Percentiles rank a stretch among this genome's conserved stretches.
Evolutionary conservation across 2,113 vertebrate species (phyloP).

Genomic region (Candoia aspera): DNA sequence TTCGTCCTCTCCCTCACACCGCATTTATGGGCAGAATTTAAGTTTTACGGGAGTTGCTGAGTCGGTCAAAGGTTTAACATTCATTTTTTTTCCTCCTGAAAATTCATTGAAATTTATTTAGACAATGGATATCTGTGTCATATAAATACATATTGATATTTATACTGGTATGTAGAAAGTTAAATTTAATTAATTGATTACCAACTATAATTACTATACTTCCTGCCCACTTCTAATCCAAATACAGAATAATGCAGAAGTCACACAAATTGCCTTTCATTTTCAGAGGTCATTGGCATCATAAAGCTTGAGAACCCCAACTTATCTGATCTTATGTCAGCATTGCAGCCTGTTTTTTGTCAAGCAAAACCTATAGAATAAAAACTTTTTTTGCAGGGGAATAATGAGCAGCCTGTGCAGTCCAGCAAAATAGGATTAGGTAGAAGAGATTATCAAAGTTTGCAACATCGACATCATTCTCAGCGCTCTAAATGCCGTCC

Average conservation of each 20-base stretch:
- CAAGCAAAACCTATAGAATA: background rate
- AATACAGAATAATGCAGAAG: background rate
- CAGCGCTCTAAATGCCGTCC: conserved; percentile 94
- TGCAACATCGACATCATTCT: conserved; percentile 93
- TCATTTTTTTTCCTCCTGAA: background rate
- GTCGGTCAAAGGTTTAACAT: background rate
- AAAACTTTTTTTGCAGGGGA: conserved; percentile 75
- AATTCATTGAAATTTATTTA: background rate
- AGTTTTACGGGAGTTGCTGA: background rate
- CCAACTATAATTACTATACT: background rate
- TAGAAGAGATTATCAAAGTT: conserved; percentile 92
- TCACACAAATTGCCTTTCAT: background rate
- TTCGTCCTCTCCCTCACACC: background rate
- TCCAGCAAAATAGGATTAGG: conserved; percentile 90
- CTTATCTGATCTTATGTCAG: background rate
- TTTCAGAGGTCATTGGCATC: background rate
- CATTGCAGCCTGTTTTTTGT: background rate
- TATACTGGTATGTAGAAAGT: background rate
- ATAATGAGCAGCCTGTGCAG: conserved; percentile 79
- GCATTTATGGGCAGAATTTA: background rate
- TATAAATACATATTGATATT: background rate
- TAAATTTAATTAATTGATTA: background rate
- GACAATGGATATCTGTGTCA: background rate
- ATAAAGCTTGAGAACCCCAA: background rate
- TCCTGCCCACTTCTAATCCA: background rate